Evolutionary conservation across 2,113 vertebrate genomes (phyloP).

Genomic region (Brevimyrus niger): DNA sequence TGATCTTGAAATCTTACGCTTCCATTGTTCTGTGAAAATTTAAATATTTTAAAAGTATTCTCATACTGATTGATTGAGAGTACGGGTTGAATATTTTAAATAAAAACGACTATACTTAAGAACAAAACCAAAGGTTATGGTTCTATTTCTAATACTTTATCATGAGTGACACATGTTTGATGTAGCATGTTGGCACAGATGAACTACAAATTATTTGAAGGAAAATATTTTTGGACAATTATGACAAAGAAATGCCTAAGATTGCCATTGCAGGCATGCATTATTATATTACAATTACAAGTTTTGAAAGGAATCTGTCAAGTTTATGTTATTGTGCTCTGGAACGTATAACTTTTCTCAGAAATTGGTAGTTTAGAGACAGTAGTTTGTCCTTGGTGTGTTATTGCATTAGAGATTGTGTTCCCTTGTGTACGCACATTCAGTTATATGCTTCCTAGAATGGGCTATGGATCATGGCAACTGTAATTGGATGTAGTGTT

Average conservation of each 20-base stretch:
- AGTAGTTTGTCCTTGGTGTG: background rate
- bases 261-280: background rate
- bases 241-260: background rate
- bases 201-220: background rate
- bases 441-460: background rate
- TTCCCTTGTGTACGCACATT: background rate
- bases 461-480: background rate
- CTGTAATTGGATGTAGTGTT: background rate
- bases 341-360: background rate
- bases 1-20: background rate
- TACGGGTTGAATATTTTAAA: background rate
- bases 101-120: background rate
- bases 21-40: background rate
- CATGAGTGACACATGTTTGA: background rate
- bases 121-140: background rate
- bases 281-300: background rate
- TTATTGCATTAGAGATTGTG: background rate
- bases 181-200: background rate
- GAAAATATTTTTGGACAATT: background rate
- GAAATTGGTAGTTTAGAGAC: background rate
- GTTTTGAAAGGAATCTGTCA: background rate
- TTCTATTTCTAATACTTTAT: background rate
- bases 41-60: background rate
- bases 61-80: background rate
- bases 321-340: background rate